Base-by-base conservation (phyloP, 2,797 vertebrate genomes). In the Spinibarbus caldwelli region DNA sequence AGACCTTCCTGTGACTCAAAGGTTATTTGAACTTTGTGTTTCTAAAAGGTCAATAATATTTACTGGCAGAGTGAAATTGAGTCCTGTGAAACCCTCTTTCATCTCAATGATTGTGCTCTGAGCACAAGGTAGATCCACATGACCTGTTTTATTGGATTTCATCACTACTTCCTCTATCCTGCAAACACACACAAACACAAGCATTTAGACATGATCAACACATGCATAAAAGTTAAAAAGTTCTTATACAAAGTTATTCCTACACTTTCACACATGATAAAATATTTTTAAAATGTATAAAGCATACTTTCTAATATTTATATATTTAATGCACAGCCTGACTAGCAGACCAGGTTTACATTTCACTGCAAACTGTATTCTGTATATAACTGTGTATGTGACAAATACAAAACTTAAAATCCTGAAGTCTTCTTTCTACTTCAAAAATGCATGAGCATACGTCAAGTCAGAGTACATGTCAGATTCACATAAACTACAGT, bases 31-130 rank as follows among this genome's bases (percentile, higher is more conserved):
- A 82, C 31, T 49, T 26, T 64, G 12, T 41, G 71, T 5, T 31
- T 17, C 26, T 31, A 47, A 67, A 36, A 83, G 45, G 36, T 71
- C 47, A 71, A 15, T 76, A 67, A 54, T 31, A 78, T 77, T 94
- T 93, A 96, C 94, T 49, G 85, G 78, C 3, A 90, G 80, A 26
- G 80, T 88, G 66, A 95, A 5, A 6, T 86, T 77, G 11, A 23
- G 1, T 77, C 93, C 92, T 15, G 2, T 62, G 76, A 91, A 92
- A 38, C 49, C 78, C 1, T 92, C 66, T 14, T 88, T 73, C 87
- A 95, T 91, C 68, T 93, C 90, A 52, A 92, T 29, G 36, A 92
- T 66, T 6, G 54, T 68, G 52, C 89, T 90, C 41, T 15, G 54
- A 82, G 89, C 89, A 6, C 93, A 95, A 5, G 88, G 86, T 45